Evolutionary conservation across 2,797 vertebrate species (phyloP).

Genomic region (Protonibea diacanthus): DNA sequence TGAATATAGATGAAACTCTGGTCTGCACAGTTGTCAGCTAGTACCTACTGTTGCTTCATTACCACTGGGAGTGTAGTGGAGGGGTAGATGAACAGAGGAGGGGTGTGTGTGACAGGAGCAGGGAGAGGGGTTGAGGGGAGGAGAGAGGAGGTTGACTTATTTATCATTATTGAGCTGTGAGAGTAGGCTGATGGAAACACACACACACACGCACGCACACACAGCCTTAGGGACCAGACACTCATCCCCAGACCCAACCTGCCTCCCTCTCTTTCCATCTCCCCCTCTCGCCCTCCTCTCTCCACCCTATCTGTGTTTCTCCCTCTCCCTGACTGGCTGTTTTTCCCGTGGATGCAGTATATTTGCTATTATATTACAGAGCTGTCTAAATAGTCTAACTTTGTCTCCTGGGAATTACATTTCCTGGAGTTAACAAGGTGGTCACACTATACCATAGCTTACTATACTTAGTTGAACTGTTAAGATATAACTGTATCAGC

Average conservation of each 20-base stretch:
- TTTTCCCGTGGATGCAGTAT: constrained; percentile 49
- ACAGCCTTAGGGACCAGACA: constrained; percentile 76
- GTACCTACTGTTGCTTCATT: constrained; percentile 80
- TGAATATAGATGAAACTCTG: constrained; percentile 78
- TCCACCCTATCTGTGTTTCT: constrained; percentile 34
- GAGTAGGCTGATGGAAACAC: constrained; percentile 63
- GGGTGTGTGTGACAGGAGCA: constrained; percentile 69
- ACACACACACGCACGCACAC: constrained; percentile 32
- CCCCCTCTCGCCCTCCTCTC: constrained; percentile 21
- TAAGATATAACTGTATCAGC: constrained; percentile 2
- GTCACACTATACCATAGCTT: constrained; percentile 2
- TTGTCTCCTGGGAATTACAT: constrained; percentile 43
- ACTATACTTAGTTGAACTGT: constrained; percentile 1
- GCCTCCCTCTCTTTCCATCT: constrained; percentile 52
- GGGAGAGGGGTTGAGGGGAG: constrained; percentile 64
- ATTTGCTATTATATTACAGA: constrained; percentile 50
- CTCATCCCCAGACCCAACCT: constrained; percentile 71
- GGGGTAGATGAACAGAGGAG: constrained; percentile 45
- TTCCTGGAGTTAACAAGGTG: constrained; percentile 45
- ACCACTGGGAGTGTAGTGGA: constrained; percentile 68
- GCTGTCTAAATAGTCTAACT: constrained; percentile 57
- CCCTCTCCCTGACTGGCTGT: constrained; percentile 41
- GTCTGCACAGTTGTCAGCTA: constrained; percentile 75
- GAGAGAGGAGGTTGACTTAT: constrained; percentile 78
- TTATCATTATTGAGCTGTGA: constrained; percentile 84